Evolutionary conservation across 2,113 vertebrate genomes (phyloP).

Genomic region (Sardina pilchardus): DNA sequence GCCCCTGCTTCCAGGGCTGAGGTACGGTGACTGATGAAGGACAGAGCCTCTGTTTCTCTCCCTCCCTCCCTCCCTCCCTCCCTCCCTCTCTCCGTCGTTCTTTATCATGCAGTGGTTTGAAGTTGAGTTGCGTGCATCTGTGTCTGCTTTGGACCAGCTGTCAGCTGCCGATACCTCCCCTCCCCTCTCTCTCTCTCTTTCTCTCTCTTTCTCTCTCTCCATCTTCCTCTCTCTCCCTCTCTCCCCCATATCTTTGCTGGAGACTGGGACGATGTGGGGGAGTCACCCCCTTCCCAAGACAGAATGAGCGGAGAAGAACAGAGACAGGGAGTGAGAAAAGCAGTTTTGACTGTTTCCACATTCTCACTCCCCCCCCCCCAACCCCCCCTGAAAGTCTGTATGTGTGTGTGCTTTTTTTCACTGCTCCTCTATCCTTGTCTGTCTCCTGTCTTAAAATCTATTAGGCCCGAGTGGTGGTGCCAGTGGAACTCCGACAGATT

Average conservation of each 20-base stretch:
- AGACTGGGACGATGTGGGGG: conserved; percentile 77
- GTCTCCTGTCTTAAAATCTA: conserved; percentile 6
- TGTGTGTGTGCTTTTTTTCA: background rate
- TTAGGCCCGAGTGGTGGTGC: background rate
- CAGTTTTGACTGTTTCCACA: background rate
- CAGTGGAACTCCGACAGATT: conserved; percentile 1
- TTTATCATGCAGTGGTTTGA: conserved; percentile 25
- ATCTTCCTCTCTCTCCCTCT: conserved; percentile 27
- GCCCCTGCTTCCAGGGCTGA: background rate
- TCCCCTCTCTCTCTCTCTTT: conserved; percentile 10
- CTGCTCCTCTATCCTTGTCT: background rate
- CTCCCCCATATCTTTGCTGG: conserved; percentile 61
- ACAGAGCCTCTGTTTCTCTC: conserved; percentile 9
- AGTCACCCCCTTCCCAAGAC: conserved; percentile 74
- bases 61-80: background rate
- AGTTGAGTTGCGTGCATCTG: conserved; percentile 57
- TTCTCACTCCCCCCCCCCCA: background rate
- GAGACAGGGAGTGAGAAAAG: conserved; percentile 46
- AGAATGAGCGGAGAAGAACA: conserved; percentile 66
- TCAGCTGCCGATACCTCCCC: conserved; percentile 64
- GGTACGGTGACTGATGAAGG: background rate
- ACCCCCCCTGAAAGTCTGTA: background rate
- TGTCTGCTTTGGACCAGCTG: conserved; percentile 72
- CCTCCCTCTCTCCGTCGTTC: conserved; percentile 28
- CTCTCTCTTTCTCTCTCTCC: conserved; percentile 18